Conservation (phyloP, 2,113 vertebrate genomes). For the Callochromis pleurospilus region DNA sequence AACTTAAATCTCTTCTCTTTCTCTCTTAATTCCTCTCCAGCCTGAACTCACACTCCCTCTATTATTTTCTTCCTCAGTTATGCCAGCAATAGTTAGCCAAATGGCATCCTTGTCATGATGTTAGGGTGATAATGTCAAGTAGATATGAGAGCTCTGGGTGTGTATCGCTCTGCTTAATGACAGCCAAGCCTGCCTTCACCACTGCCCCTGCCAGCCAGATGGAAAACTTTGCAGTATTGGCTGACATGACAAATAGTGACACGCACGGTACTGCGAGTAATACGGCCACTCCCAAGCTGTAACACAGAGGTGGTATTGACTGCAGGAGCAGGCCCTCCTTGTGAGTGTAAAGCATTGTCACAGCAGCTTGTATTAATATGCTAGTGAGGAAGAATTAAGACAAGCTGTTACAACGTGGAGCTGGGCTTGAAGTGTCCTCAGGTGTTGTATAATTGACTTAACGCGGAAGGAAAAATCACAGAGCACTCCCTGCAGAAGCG, state of each 20-base stretch:
- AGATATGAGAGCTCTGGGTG: slow-evolving; percentile 36
- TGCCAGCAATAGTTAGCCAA: slow-evolving; percentile 45
- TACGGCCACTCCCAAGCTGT: neutral
- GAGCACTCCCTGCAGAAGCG: slow-evolving; percentile 20
- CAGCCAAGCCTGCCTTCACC: slow-evolving; percentile 14
- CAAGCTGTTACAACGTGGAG: slow-evolving; percentile 15
- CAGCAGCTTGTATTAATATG: slow-evolving; percentile 7
- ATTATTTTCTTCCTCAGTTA: slow-evolving; percentile 24
- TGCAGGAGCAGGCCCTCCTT: neutral
- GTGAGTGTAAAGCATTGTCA: neutral
- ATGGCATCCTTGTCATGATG: slow-evolving; percentile 51
- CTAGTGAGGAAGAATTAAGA: slow-evolving; percentile 34
- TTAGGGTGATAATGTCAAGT: slow-evolving; percentile 54
- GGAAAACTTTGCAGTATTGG: neutral
- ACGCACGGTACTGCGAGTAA: neutral
- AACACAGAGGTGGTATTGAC: neutral
- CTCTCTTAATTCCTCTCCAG: slow-evolving; percentile 15
- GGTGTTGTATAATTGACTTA: slow-evolving; percentile 58
- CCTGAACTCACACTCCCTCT: neutral
- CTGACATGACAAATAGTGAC: slow-evolving; percentile 30
- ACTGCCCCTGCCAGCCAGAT: slow-evolving; percentile 13
- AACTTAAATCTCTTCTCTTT: slow-evolving; percentile 25
- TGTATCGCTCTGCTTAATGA: slow-evolving; percentile 44
- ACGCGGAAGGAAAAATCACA: slow-evolving; percentile 48
- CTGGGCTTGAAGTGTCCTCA: slow-evolving; percentile 41